phyloP scores from a whole-genome alignment of 1,140 invertebrate genomes.

The Chironomus striatipennis region DNA sequence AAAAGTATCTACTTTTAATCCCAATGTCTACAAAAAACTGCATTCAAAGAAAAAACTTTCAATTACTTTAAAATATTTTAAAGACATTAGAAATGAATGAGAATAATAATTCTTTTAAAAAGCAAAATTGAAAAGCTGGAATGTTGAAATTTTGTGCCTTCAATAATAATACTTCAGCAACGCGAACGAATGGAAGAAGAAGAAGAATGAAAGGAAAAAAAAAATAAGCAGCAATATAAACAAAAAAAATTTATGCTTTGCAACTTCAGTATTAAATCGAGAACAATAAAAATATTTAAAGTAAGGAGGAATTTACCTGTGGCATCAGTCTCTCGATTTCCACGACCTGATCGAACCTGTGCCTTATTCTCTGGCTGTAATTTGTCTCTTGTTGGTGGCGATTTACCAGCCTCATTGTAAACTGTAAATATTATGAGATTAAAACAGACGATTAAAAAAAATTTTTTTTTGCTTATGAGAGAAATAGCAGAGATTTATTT shows the following conservation, averaged over 20 bases:
- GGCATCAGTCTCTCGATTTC: conserved; percentile 26
- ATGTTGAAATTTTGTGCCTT: not conserved
- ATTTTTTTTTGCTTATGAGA: too few species aligned
- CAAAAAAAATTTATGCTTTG: too few species aligned
- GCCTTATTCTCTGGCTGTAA: conserved; percentile 61
- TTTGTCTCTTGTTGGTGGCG: conserved; percentile 63
- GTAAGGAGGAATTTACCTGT: not conserved
- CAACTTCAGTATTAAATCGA: not conserved
- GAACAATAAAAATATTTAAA: not conserved
- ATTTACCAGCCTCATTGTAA: conserved; percentile 58
- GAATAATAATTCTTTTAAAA: not conserved
- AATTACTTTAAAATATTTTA: conserved; percentile 8
- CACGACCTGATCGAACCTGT: conserved; percentile 43
- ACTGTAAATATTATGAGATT: conserved; percentile 33
- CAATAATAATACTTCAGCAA: not conserved
- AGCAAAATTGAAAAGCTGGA: conserved; percentile 1
- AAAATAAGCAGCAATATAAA: not conserved
- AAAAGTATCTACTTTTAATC: too few species aligned
- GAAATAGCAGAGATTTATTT: too few species aligned
- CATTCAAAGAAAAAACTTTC: not conserved
- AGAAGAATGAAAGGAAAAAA: not conserved
- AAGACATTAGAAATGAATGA: conserved; percentile 7
- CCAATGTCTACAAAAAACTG: too few species aligned
- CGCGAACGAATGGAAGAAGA: not conserved
- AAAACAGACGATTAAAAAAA: not conserved